A percentile compares a stretch with the other conserved stretches of the same genome.
Conservation (phyloP, 2,797 vertebrate species). For the Salarias fasciatus region DNA sequence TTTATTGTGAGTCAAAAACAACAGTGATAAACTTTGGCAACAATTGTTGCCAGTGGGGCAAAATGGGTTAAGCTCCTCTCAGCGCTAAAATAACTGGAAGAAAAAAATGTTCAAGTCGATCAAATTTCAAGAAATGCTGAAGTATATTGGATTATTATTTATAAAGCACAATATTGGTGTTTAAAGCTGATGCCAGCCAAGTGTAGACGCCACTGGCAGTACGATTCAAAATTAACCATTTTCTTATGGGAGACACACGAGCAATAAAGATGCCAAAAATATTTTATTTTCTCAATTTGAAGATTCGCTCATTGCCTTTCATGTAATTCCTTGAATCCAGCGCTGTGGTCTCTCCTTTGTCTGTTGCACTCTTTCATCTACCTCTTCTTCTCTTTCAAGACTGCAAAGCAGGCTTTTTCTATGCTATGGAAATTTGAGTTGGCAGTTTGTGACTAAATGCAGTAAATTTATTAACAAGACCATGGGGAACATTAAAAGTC, state of each 20-base stretch:
- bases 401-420: slow-evolving; percentile 50
- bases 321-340: slow-evolving; percentile 47
- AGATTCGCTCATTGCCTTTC: slow-evolving; percentile 45
- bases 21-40: too few relatives aligned
- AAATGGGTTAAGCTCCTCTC: slow-evolving; percentile 56
- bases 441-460: slow-evolving; percentile 82
- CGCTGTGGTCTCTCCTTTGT: slow-evolving; percentile 39
- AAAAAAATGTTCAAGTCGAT: slow-evolving; percentile 45
- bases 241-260: slow-evolving; percentile 32
- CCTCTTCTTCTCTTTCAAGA: slow-evolving; percentile 48
- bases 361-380: slow-evolving; percentile 53
- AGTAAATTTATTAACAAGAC: slow-evolving; percentile 82
- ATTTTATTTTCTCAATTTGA: background rate
- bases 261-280: slow-evolving; percentile 42
- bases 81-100: slow-evolving; percentile 33
- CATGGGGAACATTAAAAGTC: slow-evolving; percentile 81
- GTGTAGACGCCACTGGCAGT: slow-evolving; percentile 29
- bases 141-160: slow-evolving; percentile 53
- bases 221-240: slow-evolving; percentile 49
- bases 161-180: slow-evolving; percentile 24
- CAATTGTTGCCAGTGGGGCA: too few relatives aligned
- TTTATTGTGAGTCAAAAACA: too few relatives aligned
- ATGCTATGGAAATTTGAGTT: slow-evolving; percentile 71
- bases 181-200: slow-evolving; percentile 23
- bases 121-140: slow-evolving; percentile 51